Base-by-base conservation (phyloP, 2,113 vertebrate species). In the Polypterus senegalus region DNA sequence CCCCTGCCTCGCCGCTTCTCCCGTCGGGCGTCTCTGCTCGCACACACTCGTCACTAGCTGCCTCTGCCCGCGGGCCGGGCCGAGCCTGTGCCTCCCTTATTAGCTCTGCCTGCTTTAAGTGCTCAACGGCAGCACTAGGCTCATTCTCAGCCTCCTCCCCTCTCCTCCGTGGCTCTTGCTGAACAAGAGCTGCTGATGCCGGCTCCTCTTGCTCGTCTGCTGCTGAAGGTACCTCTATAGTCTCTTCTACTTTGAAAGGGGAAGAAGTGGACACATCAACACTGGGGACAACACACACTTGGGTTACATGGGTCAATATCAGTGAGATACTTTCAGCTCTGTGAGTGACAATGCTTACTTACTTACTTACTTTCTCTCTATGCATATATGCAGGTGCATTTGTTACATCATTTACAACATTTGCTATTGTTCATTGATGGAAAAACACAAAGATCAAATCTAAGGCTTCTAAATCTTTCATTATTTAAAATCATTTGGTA, bases 231-330 rank as follows among this genome's bases (percentile, higher is more conserved):
- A 86, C 83, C 84, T 91, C 86, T 88, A 92, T 78, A 63, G 80
- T 83, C 86, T 91, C 89, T 86, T 91, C 90, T 91, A 90, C 84
- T 88, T 84, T 66, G 77, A 80, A 77, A 88, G 81, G 85, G 85
- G 89, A 89, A 93, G 82, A 93, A 86, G 83, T 88, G 69, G 72
- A 93, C 71, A 89, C 86, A 86, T 88, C 84, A 91, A 87, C 81
- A 93, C 85, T 86, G 91, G 73, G 86, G 80, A 88, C 85, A 92
- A 90, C 79, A 90, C 77, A 88, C 81, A 84, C 81, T 86, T 83
- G 81, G 81, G 78, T 79, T 76, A 85, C 77, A 76, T 77, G 71
- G 72, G 65, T 72, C 73, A 77, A 66, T 60, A 65, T 55, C 60
- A 64, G 53, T 44, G 63, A 68, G 61, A 71, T 61, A 73, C 79